Evolutionary conservation across 2,113 vertebrate species (phyloP).

Genomic region (Calyptomena viridis): DNA sequence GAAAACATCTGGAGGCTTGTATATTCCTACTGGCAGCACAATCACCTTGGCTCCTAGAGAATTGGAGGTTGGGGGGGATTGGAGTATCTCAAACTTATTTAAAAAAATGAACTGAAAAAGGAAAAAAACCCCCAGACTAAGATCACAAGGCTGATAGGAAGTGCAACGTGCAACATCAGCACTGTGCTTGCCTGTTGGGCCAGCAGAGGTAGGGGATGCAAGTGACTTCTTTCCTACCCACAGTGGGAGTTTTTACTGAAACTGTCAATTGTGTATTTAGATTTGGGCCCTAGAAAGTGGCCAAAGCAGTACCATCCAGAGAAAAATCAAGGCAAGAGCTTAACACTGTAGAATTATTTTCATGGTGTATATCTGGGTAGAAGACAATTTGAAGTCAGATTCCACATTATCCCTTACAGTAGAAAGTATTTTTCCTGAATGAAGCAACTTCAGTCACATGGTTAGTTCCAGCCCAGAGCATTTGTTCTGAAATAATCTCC

Average conservation of each 20-base stretch:
- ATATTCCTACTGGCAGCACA: neutral
- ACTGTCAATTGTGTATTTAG: neutral
- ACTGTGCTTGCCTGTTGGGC: neutral
- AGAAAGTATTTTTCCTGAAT: neutral
- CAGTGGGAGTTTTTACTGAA: neutral
- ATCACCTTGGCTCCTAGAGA: neutral
- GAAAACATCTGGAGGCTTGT: neutral
- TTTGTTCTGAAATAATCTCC: neutral
- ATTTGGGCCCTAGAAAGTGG: neutral
- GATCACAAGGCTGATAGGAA: neutral
- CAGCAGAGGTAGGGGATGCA: neutral
- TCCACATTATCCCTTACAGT: neutral
- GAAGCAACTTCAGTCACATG: neutral
- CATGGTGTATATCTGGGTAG: neutral
- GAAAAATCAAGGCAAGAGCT: neutral
- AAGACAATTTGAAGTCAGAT: neutral
- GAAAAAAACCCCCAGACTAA: neutral
- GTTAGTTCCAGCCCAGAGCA: neutral
- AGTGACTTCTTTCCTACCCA: neutral
- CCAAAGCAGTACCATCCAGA: neutral
- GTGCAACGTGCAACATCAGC: neutral
- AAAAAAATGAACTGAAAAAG: neutral
- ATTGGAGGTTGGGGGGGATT: rapidly evolving
- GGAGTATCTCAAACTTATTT: neutral
- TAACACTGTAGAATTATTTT: neutral